A percentile compares a stretch with the other conserved stretches of the same genome.
These are phyloP conservation scores for Mugil cephalus DNA, from an alignment of 2,113 vertebrate genomes.

Conservation along the genomic window DNA sequence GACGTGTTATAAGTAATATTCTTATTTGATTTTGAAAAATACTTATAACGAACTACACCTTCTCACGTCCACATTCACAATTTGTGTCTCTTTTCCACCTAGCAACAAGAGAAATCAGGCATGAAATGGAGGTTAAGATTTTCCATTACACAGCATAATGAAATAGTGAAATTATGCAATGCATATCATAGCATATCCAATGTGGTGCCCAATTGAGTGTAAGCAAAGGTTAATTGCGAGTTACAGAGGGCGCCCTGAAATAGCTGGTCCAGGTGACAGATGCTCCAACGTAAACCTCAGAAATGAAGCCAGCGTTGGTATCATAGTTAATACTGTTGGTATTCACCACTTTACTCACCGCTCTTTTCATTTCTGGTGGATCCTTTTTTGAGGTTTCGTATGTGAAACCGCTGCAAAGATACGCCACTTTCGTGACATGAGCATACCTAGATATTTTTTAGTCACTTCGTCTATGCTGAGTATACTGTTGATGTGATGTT, in stretches of 20 bases:
- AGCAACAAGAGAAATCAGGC: conserved; percentile 69
- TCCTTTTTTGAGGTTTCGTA: conserved; percentile 8
- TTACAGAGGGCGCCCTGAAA: conserved; percentile 47
- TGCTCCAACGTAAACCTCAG: conserved; percentile 47
- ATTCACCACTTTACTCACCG: not conserved
- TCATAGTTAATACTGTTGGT: not conserved
- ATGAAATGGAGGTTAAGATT: conserved; percentile 67
- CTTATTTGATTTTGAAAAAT: too few relatives aligned
- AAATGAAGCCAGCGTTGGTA: conserved; percentile 29
- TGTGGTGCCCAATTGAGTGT: conserved; percentile 40
- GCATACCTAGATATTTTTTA: too few relatives aligned
- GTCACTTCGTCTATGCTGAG: too few relatives aligned
- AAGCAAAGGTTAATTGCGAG: conserved; percentile 72
- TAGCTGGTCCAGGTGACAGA: conserved; percentile 52
- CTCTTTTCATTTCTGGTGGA: conserved; percentile 2
- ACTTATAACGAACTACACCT: too few relatives aligned
- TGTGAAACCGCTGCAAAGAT: not conserved
- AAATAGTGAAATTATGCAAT: conserved; percentile 62
- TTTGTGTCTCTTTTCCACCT: conserved; percentile 62
- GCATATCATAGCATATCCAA: conserved; percentile 45
- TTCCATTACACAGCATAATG: conserved; percentile 63
- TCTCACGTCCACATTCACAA: conserved; percentile 60
- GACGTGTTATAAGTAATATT: not conserved
- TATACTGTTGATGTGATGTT: not conserved
- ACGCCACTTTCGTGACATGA: not conserved